Evolutionary conservation across 2,888 invertebrate species (phyloP), one percentile per base, ranked within the genome.

Genomic region (Allolobophora icterica): DNA sequence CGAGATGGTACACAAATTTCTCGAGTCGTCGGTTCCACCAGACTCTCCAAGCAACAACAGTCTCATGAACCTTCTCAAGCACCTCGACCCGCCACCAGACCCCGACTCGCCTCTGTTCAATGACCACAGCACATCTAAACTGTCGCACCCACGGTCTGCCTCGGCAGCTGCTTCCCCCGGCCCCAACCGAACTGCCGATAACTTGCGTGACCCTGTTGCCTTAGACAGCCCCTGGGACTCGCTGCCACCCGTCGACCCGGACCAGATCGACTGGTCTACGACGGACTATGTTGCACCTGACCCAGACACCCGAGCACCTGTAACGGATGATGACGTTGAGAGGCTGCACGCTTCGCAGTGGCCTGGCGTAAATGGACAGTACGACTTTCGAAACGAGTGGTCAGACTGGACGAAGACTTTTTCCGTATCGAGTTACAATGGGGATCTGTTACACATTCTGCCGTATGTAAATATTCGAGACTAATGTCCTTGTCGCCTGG

Each of bases 401-500:
- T 96, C 97, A 93, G 97, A 98, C 96, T 99, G 98, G 98, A 97
- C 98, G 95, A 97, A 98, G 96, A 97, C 97, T 95, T 96, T 97
- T 93, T 97, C 97, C 94, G 96, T 96, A 94, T 96, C 96, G 94
- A 97, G 97, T 92, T 97, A 96, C 94, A 97, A 97, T 94, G 97
- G 97, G 94, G 97, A 97, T 95, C 96, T 96, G 95, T 97, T 99
- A 95, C 97, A 97, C 96, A 98, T 99, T 96, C 97, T 99, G 97
- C 99, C 99, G 96, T 99, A 99, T 96, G 98, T 98, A 96, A 97
- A 98, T 96, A 97, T 98, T 96, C 98, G 98, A 97, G 98, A 94
- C 30, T 92, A 83, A 92, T 13, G 33, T 38, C 34, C 15, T 89
- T 21, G n/a, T 17, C 24, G 52, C 58, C 40, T 24, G 15, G 84